These are phyloP conservation scores for Gandaritis pyraliata DNA, from an alignment of 2,888 invertebrate species.

Conservation along the genomic window DNA sequence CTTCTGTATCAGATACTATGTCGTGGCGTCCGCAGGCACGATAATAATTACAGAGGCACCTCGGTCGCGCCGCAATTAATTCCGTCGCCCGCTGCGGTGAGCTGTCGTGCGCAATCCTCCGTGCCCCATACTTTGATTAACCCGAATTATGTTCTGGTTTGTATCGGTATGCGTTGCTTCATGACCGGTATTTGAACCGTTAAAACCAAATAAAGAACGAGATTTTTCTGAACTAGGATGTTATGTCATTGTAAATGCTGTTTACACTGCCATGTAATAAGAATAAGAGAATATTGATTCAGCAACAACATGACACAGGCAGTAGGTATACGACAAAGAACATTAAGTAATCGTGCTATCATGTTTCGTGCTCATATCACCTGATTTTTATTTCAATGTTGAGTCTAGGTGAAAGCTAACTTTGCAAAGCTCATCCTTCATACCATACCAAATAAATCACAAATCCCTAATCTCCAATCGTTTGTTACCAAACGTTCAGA, in stretches of 20 bases:
- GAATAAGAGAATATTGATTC: too few species aligned
- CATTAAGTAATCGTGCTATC: too few species aligned
- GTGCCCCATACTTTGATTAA: constrained; percentile 35
- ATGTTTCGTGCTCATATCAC: too few species aligned
- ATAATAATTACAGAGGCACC: constrained; percentile 68
- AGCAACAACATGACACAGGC: too few species aligned
- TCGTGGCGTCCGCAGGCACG: constrained; percentile 44
- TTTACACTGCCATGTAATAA: too few species aligned
- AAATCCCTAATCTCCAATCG: constrained; percentile 34
- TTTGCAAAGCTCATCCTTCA: neutral
- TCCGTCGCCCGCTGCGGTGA: constrained; percentile 64
- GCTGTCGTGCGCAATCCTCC: constrained; percentile 49
- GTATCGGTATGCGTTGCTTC: constrained; percentile 10
- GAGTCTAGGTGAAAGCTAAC: too few species aligned
- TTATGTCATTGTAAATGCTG: too few species aligned
- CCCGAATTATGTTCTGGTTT: constrained; percentile 34
- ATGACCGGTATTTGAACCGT: neutral
- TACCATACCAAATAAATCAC: constrained; percentile 25
- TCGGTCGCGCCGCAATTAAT: constrained; percentile 75
- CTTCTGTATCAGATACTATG: constrained; percentile 1
- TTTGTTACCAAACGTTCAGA: constrained; percentile 32
- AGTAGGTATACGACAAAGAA: too few species aligned
- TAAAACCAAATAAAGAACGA: too few species aligned
- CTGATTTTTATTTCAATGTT: too few species aligned
- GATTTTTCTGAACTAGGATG: too few species aligned